Evolutionary conservation across 2,113 vertebrate genomes (phyloP), one percentile per base, ranked within the genome.

Genomic region (Candoia aspera): DNA sequence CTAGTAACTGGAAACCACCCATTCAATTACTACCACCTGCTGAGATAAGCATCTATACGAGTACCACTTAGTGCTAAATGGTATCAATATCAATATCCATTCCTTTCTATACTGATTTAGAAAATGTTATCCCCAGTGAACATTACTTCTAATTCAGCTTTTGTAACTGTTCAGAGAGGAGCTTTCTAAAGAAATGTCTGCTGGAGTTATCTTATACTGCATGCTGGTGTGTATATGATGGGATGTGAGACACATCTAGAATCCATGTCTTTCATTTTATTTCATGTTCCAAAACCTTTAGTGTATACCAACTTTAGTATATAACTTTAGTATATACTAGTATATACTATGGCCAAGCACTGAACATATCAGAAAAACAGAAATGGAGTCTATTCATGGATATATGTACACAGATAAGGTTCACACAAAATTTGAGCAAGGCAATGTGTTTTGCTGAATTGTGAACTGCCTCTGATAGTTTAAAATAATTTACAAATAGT

Each of bases 401-500:
- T 73, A 73, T 19, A 73, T 73, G 6, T 73, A 73, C 68, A 73
- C 68, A 73, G 6, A 37, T 73, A 37, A 73, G 6, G 11, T 64
- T n/a, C 11, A 64, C 11, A 73, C 33, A 73, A 73, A 15, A 73
- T 73, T 73, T 79, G 73, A 42, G 73, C 49, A 79, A 42, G 17
- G 2, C 15, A 73, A 3, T 33, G n/a, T 37, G 13, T 73, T 13
- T 15, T 73, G 6, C 68, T 79, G 17, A 79, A 79, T 79, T 79
- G 73, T 42, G 37, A 62, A 23, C 57, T 62, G 24, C 60, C 26
- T 24, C 89, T 96, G 97, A 97, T 96, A 97, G 97, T 97, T 97
- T 97, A 96, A 97, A 97, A 96, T 97, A 49, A 97, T 97, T 96
- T 98, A 95, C 91, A 96, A 97, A 96, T 86, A 92, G 91, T 83